Percentiles rank a stretch among this genome's conserved stretches.
Conservation (phyloP, 2,797 vertebrate genomes). For the Rhinatrema bivittatum region DNA sequence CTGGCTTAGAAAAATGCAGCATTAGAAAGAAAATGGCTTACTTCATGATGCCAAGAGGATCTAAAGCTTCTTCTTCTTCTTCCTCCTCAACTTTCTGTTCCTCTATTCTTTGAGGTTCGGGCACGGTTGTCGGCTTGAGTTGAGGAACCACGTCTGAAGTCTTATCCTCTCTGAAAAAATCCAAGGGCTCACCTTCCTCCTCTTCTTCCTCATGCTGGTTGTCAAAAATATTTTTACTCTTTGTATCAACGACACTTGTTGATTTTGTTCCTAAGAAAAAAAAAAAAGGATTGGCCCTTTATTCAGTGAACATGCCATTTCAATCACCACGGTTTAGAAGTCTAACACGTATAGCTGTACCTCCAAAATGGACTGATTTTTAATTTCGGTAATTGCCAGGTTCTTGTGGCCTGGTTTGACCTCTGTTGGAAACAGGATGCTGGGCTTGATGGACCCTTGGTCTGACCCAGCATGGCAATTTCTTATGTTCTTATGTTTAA, state of each 20-base stretch:
- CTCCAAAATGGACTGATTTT: too few species aligned
- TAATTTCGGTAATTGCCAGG: too few species aligned
- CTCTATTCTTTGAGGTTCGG: conserved; percentile 6
- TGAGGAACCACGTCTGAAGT: conserved; percentile 11
- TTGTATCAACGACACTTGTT: conserved; percentile 31
- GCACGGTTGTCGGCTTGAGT: not conserved
- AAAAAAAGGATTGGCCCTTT: not conserved
- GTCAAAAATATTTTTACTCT: conserved; percentile 35
- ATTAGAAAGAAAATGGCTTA: conserved; percentile 31
- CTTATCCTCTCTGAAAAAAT: conserved; percentile 66
- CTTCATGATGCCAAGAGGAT: conserved; percentile 70
- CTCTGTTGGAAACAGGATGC: too few species aligned
- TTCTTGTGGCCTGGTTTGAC: too few species aligned
- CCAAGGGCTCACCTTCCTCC: conserved; percentile 36
- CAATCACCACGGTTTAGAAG: too few species aligned
- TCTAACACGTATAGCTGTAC: too few species aligned
- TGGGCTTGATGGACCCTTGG: too few species aligned
- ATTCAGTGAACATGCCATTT: not conserved
- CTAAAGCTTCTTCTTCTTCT: conserved; percentile 55
- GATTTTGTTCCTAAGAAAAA: conserved; percentile 54
- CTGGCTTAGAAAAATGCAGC: too few species aligned
- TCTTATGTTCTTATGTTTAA: too few species aligned
- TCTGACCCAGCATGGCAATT: too few species aligned
- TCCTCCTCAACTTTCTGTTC: conserved; percentile 33
- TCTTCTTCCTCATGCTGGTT: conserved; percentile 38